Base-by-base conservation (phyloP, 2,888 invertebrate genomes). In the Mylabris sibirica region DNA sequence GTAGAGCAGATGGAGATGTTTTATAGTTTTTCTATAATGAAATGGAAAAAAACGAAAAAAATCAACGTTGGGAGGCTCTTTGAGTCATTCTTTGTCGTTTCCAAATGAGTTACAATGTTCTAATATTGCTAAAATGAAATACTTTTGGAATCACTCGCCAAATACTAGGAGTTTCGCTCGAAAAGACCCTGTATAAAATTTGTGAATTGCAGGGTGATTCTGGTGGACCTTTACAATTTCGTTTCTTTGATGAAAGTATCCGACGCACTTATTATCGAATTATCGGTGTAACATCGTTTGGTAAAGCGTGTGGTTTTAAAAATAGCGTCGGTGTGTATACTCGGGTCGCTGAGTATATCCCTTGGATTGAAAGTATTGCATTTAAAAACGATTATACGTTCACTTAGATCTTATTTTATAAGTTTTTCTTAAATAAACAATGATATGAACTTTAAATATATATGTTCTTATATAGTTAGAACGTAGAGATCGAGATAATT, bases 191-290 rank as follows among this genome's bases (percentile, higher is more conserved):
- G n/a, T n/a, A n/a, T n/a, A n/a, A n/a, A 30, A n/a, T 49, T 53
- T 17, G 12, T 14, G 35, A 30, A 63, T 78, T 69, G 77, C 79
- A 90, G 89, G 90, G 90, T 44, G 90, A 91, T 82, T 90, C 89
- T 59, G 91, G 91, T 12, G 90, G 90, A 11, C 90, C 91, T 1
- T 81, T 91, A 20, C 84, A 84, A 63, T 76, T 87, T n/a, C 80
- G 77, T 63, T 80, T 80, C 64, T 69, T 68, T 14, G 68, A 69
- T 8, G 62, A 68, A 0, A 76, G 80, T 0, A 70, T 77, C 17
- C 6, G n/a, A 0, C n/a, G 59, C 83, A 57, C 90, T 90, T 69
- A 82, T 87, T 81, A 85, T 86, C 73, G 83, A 82, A 75, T 88
- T 1, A 79, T 88, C 22, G 88, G 88, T 1, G 75, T 88, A 0